Evolutionary conservation across 64 coral and sea anemone genomes (phyloP).

Genomic region (Orbicella faveolata): DNA sequence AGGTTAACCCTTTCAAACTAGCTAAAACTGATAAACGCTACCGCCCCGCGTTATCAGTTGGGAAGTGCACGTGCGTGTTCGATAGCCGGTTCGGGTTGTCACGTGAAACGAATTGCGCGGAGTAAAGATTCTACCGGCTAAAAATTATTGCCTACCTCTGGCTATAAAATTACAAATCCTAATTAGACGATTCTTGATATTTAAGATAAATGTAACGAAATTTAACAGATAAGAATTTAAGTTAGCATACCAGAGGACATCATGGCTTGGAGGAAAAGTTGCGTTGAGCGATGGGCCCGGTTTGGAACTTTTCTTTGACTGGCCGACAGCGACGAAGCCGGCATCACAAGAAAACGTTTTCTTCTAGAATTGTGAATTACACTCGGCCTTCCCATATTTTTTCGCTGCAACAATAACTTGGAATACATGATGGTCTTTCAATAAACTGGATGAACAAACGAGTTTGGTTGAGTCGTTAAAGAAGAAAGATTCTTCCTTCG

Average conservation of each 20-base stretch:
- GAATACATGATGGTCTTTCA: not conserved
- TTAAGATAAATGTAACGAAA: not conserved
- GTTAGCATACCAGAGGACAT: not conserved
- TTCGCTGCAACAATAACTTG: not conserved
- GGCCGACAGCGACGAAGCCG: not conserved
- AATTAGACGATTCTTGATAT: not conserved
- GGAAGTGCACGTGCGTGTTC: no score
- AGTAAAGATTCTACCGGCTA: no score
- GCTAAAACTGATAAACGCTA: no score
- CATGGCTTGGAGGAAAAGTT: not conserved
- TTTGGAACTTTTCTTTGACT: not conserved
- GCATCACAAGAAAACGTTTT: not conserved
- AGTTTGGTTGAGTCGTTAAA: no score
- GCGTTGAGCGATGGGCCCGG: not conserved
- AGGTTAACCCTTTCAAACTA: no score
- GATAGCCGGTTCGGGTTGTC: no score
- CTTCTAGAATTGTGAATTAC: not conserved
- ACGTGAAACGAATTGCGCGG: no score
- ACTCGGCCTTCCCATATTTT: not conserved
- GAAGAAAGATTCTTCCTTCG: no score
- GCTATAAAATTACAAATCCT: no score
- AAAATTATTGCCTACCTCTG: no score
- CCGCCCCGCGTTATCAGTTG: no score
- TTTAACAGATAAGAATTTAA: not conserved
- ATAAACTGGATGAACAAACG: not conserved